Conservation (phyloP, 2,797 vertebrate species). For the Diplodus sargus region DNA sequence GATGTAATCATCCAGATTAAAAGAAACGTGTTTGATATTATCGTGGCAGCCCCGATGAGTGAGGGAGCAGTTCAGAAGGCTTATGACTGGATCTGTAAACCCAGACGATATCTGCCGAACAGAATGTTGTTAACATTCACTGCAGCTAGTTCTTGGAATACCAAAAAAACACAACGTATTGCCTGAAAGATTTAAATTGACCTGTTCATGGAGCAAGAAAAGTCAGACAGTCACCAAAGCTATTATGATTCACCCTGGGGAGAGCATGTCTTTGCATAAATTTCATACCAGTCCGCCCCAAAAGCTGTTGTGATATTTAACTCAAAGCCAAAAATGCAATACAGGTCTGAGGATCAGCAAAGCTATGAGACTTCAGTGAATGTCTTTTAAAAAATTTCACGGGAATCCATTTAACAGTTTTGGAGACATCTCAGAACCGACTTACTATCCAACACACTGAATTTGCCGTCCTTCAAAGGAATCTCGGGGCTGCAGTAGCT, state of each 20-base stretch:
- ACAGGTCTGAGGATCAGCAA: not conserved
- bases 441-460: not conserved
- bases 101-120: too few relatives aligned
- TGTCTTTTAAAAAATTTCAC: not conserved
- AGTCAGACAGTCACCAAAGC: not conserved
- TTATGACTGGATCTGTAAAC: too few relatives aligned
- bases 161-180: too few relatives aligned
- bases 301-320: not conserved
- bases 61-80: too few relatives aligned
- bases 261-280: not conserved
- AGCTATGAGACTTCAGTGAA: not conserved
- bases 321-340: not conserved
- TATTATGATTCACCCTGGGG: not conserved
- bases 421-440: not conserved
- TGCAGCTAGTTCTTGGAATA: too few relatives aligned
- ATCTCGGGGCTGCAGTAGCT: slow-evolving; percentile 1
- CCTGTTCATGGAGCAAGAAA: not conserved
- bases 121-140: too few relatives aligned
- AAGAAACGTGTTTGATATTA: too few relatives aligned
- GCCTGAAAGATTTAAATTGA: not conserved
- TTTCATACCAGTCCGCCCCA: not conserved
- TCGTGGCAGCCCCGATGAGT: too few relatives aligned
- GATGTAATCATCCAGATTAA: too few relatives aligned
- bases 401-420: not conserved
- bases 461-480: not conserved